phyloP scores from a whole-genome alignment of 2,888 invertebrate genomes.

The Euproctis similis region DNA sequence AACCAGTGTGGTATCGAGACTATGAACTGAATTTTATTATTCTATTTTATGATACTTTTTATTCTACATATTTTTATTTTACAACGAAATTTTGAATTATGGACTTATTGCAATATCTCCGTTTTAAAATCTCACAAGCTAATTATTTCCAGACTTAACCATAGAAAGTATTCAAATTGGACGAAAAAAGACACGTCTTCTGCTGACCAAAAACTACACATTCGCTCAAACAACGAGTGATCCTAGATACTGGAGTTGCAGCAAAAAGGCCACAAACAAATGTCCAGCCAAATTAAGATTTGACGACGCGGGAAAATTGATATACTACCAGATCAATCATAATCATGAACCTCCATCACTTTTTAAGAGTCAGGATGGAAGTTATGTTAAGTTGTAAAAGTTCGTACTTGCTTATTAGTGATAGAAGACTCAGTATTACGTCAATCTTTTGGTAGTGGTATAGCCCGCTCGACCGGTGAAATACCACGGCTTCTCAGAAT shows the following conservation, averaged over 20 bases:
- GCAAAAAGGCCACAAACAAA: slow-evolving; percentile 30
- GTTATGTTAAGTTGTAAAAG: slow-evolving; percentile 16
- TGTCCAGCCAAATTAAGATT: slow-evolving; percentile 44
- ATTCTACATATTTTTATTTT: no score
- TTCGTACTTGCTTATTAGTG: not conserved
- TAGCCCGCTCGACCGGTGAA: no score
- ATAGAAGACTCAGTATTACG: not conserved
- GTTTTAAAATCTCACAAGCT: no score
- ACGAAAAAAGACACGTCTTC: slow-evolving; percentile 14
- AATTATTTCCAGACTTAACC: slow-evolving; percentile 9
- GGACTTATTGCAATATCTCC: no score
- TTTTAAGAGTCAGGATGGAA: slow-evolving; percentile 19
- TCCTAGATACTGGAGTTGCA: slow-evolving; percentile 47
- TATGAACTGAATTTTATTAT: no score
- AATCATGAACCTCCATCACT: slow-evolving; percentile 38
- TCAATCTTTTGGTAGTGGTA: not conserved
- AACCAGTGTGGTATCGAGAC: no score
- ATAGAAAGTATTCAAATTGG: slow-evolving; percentile 16
- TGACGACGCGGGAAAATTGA: slow-evolving; percentile 29
- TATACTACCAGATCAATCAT: slow-evolving; percentile 29
- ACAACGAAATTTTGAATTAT: no score
- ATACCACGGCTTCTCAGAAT: no score
- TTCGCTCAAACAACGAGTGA: slow-evolving; percentile 42
- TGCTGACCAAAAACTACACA: slow-evolving; percentile 27
- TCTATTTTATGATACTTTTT: no score